Conservation (phyloP, 2,797 vertebrate species). For the Anas bernieri region DNA sequence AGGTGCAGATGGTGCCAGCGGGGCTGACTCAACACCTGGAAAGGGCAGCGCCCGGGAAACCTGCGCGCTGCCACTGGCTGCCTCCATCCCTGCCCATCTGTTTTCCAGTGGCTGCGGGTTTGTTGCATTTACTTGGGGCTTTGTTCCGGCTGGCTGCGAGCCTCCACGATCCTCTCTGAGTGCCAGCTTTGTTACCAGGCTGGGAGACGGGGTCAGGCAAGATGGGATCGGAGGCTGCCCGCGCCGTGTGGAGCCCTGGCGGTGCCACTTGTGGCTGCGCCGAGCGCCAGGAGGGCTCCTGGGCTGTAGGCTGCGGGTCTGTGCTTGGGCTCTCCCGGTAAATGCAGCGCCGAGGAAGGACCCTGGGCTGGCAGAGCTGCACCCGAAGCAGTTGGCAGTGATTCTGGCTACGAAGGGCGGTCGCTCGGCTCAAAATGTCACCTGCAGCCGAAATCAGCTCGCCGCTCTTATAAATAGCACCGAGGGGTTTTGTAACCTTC, state of each 20-base stretch:
- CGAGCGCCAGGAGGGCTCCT: background rate
- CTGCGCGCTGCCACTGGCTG: background rate
- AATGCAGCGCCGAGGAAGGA: background rate
- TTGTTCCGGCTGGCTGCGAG: background rate
- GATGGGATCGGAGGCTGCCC: background rate
- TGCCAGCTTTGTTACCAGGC: background rate
- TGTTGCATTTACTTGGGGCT: background rate
- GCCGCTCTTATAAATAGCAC: background rate
- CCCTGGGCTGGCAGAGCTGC: background rate
- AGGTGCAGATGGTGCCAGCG: fast-evolving
- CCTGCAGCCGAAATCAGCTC: background rate
- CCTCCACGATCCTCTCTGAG: background rate
- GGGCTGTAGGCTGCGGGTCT: background rate
- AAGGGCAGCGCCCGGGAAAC: background rate
- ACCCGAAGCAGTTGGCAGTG: background rate
- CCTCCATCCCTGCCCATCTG: background rate
- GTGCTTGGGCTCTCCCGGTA: background rate
- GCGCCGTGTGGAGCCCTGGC: background rate
- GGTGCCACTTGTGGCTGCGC: background rate
- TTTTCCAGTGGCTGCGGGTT: background rate
- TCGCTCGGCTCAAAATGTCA: background rate
- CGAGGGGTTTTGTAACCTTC: slow-evolving; percentile 17
- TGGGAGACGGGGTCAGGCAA: background rate
- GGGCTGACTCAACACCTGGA: background rate
- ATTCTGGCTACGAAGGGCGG: background rate